A percentile compares a stretch with the other conserved stretches of the same genome.
phyloP scores from a whole-genome alignment of 2,888 invertebrate genomes.

The Tetheella fluctuosa region DNA sequence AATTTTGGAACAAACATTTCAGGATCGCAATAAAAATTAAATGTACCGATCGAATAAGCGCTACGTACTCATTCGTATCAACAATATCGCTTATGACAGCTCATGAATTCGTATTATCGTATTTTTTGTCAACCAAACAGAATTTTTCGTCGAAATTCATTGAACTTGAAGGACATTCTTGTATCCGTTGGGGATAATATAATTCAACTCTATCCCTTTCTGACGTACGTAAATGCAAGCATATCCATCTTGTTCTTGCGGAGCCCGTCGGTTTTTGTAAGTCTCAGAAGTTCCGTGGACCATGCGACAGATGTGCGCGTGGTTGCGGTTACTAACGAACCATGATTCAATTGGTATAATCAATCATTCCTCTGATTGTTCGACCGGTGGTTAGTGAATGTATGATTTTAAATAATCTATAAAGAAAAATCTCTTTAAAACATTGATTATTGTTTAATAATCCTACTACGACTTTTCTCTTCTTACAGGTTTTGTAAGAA shows the following conservation, averaged over 20 bases:
- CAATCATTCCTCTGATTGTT: conserved; percentile 80
- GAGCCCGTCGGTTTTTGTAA: conserved; percentile 75
- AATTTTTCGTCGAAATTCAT: conserved; percentile 57
- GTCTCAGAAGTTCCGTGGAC: conserved; percentile 75
- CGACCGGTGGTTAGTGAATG: conserved; percentile 64
- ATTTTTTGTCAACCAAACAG: conserved; percentile 43
- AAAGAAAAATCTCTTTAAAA: neutral
- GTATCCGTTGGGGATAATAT: conserved; percentile 59
- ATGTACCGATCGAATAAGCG: conserved; percentile 11
- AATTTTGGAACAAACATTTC: conserved; percentile 44
- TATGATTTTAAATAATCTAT: conserved; percentile 42
- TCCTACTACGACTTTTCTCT: no score
- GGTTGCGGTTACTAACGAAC: conserved; percentile 79
- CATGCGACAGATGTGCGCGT: conserved; percentile 82
- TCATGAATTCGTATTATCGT: conserved; percentile 48
- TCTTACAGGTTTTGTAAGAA: no score
- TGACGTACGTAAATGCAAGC: conserved; percentile 37
- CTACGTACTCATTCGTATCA: conserved; percentile 15
- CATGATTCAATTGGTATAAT: conserved; percentile 79
- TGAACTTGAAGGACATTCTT: conserved; percentile 59
- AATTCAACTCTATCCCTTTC: conserved; percentile 55
- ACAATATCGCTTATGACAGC: conserved; percentile 46
- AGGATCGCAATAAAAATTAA: conserved; percentile 5
- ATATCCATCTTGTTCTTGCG: conserved; percentile 58
- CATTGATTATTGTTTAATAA: no score